Evolutionary conservation across 2,888 invertebrate species (phyloP).

Genomic region (Allolobophora icterica): DNA sequence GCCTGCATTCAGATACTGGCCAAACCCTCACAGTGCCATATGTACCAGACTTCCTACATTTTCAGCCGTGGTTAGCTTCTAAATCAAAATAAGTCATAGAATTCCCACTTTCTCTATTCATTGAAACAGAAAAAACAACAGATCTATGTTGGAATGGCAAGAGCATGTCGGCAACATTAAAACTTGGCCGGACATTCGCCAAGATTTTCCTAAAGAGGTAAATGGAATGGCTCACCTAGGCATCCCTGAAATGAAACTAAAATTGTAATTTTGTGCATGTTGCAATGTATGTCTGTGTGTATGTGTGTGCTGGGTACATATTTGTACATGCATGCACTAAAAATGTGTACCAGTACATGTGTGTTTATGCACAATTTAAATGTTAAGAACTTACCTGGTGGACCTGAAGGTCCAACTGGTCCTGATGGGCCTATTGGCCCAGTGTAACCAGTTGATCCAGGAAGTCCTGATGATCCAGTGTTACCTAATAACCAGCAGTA

Average conservation of each 20-base stretch:
- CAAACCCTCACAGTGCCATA: neutral
- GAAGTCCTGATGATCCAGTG: neutral
- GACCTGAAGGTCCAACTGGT: constrained; percentile 7
- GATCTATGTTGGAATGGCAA: neutral
- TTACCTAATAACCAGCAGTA: constrained; percentile 4
- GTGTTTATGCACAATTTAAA: neutral
- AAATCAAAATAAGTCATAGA: neutral
- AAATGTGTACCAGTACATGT: neutral
- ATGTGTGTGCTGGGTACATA: neutral
- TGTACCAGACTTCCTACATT: neutral
- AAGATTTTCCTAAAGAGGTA: neutral
- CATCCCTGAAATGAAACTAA: neutral
- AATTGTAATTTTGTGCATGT: neutral
- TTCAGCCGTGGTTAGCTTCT: neutral
- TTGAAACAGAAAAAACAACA: neutral
- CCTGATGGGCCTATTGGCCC: neutral
- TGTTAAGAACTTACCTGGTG: constrained; percentile 1
- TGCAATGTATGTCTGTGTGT: neutral
- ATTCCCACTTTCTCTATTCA: neutral
- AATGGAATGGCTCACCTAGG: neutral
- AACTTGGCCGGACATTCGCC: neutral
- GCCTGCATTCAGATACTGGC: neutral
- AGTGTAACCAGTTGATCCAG: neutral
- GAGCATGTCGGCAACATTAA: neutral
- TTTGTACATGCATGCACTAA: neutral